These are phyloP conservation scores for Lymantria monacha DNA, from an alignment of 2,888 invertebrate species.

Conservation along the genomic window DNA sequence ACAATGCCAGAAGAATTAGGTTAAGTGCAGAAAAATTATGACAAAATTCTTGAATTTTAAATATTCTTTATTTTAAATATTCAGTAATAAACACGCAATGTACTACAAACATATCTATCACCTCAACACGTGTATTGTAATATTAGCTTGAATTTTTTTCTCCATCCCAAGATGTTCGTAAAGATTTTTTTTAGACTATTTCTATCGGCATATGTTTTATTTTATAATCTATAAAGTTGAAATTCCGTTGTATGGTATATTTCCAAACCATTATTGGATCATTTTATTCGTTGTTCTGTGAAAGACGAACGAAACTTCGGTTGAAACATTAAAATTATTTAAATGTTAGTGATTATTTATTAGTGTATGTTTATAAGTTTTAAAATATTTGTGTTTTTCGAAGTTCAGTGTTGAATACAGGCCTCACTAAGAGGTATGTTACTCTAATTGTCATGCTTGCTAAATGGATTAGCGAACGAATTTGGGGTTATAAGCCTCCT, in stretches of 20 bases:
- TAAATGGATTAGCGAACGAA: too few relatives aligned
- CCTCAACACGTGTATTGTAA: background rate
- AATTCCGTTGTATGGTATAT: constrained; percentile 5
- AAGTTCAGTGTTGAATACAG: too few relatives aligned
- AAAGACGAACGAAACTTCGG: constrained; percentile 13
- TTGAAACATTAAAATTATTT: background rate
- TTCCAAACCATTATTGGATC: constrained; percentile 6
- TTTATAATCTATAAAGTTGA: background rate
- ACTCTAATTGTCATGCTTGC: too few relatives aligned
- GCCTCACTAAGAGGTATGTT: too few relatives aligned
- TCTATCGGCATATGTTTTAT: background rate
- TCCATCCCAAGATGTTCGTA: background rate
- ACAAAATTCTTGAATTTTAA: too few relatives aligned
- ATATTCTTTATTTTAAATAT: background rate
- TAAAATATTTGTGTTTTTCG: background rate
- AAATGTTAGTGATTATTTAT: background rate
- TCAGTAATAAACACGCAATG: constrained; percentile 22
- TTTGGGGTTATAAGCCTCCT: too few relatives aligned
- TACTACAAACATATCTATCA: constrained; percentile 14
- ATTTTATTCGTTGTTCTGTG: constrained; percentile 13
- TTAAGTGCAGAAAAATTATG: too few relatives aligned
- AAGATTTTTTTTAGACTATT: background rate
- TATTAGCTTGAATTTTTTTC: background rate
- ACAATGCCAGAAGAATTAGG: too few relatives aligned
- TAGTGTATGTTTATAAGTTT: background rate